Evolutionary conservation across 1,140 invertebrate genomes (phyloP).

Genomic region (Cepaea nemoralis): DNA sequence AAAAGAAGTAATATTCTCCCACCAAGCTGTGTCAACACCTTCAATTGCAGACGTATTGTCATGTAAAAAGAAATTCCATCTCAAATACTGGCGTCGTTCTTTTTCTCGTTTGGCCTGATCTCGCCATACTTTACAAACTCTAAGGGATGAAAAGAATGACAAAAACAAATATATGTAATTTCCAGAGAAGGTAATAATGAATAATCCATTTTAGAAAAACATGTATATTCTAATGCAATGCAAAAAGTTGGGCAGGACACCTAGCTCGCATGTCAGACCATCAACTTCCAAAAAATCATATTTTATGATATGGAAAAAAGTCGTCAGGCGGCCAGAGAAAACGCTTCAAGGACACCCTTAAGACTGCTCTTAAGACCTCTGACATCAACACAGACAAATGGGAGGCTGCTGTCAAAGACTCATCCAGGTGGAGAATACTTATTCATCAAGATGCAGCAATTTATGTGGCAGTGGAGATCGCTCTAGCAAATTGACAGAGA

Average conservation of each 20-base stretch:
- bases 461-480: too few species aligned
- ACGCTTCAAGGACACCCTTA: too few species aligned
- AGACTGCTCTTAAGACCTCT: too few species aligned
- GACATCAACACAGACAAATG: background rate
- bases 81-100: background rate
- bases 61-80: constrained; percentile 21
- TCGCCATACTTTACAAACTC: constrained; percentile 29
- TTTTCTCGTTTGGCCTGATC: constrained; percentile 26
- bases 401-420: background rate
- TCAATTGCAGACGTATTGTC: background rate
- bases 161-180: background rate
- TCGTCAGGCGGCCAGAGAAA: background rate
- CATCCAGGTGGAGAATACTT: too few species aligned
- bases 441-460: too few species aligned
- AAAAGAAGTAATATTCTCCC: background rate
- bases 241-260: background rate
- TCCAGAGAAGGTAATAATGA: background rate
- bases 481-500: too few species aligned
- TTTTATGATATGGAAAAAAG: background rate
- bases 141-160: constrained; percentile 19
- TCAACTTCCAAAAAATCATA: background rate
- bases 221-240: background rate
- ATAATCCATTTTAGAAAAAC: background rate
- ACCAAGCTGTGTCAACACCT: constrained; percentile 5
- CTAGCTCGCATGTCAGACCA: too few species aligned